Base-by-base conservation (phyloP, 2,797 vertebrate species). In the Fundulus diaphanus region DNA sequence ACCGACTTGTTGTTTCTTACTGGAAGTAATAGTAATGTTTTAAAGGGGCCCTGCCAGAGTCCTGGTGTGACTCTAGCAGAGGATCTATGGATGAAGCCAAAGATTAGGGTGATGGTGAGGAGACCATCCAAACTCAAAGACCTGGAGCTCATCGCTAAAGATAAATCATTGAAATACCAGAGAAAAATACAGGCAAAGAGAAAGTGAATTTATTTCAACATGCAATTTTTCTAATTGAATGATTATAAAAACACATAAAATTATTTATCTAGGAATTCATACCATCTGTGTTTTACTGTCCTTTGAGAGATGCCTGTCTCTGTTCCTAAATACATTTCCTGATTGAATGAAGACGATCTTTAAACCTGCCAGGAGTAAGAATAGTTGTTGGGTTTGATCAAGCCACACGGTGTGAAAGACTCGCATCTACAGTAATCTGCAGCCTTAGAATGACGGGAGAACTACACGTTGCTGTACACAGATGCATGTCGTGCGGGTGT, bases 401-500 rank as follows among this genome's bases (percentile, higher is more conserved):
- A 18, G 66, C 65, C n/a, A 54, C 70, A 42, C 51, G 12, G 13
- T 35, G 12, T 74, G 51, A 7, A 76, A 54, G 33, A 76, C 29
- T n/a, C 40, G 27, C 67, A 57, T 68, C 27, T 24, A 71, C 49
- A 42, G 29, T 82, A 76, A 72, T 61, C 54, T 44, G n/a, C 44
- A 37, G 29, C 54, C 73, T 80, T 51, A 61, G 85, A 80, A 76
- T 70, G 79, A 74, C 69, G 77, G 67, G n/a, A 73, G 42, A 29
- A 70, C 79, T 72, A 52, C 67, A 73, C 70, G 65, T 57, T 59
- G 68, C 87, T 65, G 56, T 78, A 46, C 40, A 76, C 63, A 89
- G 86, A 85, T 80, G 74, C 72, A 83, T 74, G 78, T 90, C 75
- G 78, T 11, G 35, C 76, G 82, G 9, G 27, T 88, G 68, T 87